Evolutionary conservation across 2,113 vertebrate species (phyloP), one percentile per base, ranked within the genome.

Genomic region (Tetrax tetrax): DNA sequence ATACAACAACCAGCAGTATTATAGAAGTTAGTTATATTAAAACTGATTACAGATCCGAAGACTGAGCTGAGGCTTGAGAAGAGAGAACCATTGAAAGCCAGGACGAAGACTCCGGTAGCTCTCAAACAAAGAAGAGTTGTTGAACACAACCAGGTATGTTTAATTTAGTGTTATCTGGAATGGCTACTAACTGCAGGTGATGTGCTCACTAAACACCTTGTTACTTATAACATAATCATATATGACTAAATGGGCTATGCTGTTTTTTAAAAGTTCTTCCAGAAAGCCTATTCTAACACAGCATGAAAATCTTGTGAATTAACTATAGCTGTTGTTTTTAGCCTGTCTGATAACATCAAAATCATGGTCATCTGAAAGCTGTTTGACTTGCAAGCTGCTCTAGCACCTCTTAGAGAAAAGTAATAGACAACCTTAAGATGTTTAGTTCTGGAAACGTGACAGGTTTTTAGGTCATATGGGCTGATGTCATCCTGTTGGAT

Each of bases 31-130:
- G 5, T 77, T 83, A 9, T 13, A 12, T 81, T 97, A 37, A 92
- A 96, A 85, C 24, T 12, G 8, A 0, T 96, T 95, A 63, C 83
- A 97, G 98, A 98, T 93, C 96, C 97, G 4, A 98, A 98, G 82
- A 93, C 98, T 48, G 98, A 99, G 33, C 97, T 99, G 69, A 98
- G 98, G 79, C 98, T 99, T 97, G 99, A 99, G 97, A 98, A 98
- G 96, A 98, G 98, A 95, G 98, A 98, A 92, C 97, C 98, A 14
- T 63, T 99, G 87, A 99, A 99, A 97, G 98, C 98, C 97, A 98
- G 98, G 98, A 98, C 96, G 54, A 99, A 99, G 98, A 96, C 96
- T 9, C 97, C 98, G 15, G 95, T 98, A 88, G 95, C 98, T 41
- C 93, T 98, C 79, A 99, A 98, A 88, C 98, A 98, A 93, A 98